Percentiles rank a stretch among this genome's conserved stretches.
phyloP scores from a whole-genome alignment of 2,888 invertebrate genomes.

The Tineola bisselliella region DNA sequence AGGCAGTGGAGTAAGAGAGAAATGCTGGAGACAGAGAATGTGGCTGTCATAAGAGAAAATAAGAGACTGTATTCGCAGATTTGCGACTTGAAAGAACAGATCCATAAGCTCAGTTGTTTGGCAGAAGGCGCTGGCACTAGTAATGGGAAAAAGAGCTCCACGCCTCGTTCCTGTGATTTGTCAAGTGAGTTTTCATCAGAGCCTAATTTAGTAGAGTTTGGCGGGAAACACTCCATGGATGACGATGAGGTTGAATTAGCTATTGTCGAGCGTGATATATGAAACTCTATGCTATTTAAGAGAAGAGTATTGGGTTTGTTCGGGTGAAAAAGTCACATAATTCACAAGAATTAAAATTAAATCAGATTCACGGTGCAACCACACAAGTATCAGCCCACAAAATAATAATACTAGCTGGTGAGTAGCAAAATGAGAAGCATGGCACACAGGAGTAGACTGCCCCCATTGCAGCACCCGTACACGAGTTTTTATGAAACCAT shows the following conservation, averaged over 20 bases:
- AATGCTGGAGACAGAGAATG: conserved; percentile 88
- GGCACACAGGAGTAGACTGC: too few species aligned
- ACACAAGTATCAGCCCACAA: too few species aligned
- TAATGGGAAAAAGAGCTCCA: conserved; percentile 41
- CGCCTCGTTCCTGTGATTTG: conserved; percentile 48
- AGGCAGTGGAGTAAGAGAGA: conserved; percentile 94
- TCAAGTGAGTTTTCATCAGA: conserved; percentile 58
- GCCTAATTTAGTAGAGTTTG: conserved; percentile 44
- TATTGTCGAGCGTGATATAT: not conserved
- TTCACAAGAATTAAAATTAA: too few species aligned
- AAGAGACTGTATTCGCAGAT: conserved; percentile 76
- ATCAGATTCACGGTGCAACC: too few species aligned
- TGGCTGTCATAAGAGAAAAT: conserved; percentile 87
- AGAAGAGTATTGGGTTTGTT: too few species aligned
- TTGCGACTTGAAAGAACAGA: conserved; percentile 55
- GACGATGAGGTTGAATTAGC: not conserved
- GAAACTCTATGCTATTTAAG: too few species aligned
- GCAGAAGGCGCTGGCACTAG: conserved; percentile 41
- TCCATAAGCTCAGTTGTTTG: conserved; percentile 56
- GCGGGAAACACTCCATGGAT: conserved; percentile 19
- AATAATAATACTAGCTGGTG: too few species aligned
- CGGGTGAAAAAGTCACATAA: too few species aligned
- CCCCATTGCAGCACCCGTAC: too few species aligned
- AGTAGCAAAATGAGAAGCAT: too few species aligned
- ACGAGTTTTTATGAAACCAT: too few species aligned